A percentile compares a stretch with the other conserved stretches of the same genome.
Evolutionary conservation across 2,797 vertebrate genomes (phyloP).

Genomic region (Rhadinocentrus ornatus): DNA sequence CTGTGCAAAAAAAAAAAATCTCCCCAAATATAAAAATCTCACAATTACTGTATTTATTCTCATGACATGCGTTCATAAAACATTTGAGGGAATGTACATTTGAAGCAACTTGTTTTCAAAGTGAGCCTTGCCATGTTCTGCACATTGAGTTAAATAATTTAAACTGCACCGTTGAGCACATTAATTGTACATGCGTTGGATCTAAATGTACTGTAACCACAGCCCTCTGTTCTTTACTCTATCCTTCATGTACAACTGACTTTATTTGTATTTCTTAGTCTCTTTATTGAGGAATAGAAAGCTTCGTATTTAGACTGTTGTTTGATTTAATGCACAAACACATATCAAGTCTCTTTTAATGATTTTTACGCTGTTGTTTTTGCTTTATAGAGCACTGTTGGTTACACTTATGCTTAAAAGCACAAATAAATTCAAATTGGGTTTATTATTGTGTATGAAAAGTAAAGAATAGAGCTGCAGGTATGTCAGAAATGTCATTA

Average conservation of each 20-base stretch:
- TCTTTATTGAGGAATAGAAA: neutral
- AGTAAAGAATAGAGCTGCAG: neutral
- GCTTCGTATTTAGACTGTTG: neutral
- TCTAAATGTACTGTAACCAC: neutral
- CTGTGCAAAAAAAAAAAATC: neutral
- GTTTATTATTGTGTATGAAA: neutral
- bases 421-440: neutral
- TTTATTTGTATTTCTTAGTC: neutral
- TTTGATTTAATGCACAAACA: neutral
- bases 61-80: slow-evolving; percentile 22
- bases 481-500: too few species aligned
- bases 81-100: slow-evolving; percentile 29
- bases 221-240: neutral
- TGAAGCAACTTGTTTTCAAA: slow-evolving; percentile 18
- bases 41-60: slow-evolving; percentile 1
- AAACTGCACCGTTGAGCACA: slow-evolving; percentile 25
- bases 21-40: slow-evolving; percentile 8
- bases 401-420: neutral
- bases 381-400: neutral
- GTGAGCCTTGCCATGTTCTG: slow-evolving; percentile 41
- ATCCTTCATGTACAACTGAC: neutral
- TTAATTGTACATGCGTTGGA: slow-evolving; percentile 17
- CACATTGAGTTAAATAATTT: slow-evolving; percentile 43
- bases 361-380: neutral
- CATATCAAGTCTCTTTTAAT: neutral